Conservation (phyloP, 2,113 vertebrate genomes). For the Phalacrocorax aristotelis region DNA sequence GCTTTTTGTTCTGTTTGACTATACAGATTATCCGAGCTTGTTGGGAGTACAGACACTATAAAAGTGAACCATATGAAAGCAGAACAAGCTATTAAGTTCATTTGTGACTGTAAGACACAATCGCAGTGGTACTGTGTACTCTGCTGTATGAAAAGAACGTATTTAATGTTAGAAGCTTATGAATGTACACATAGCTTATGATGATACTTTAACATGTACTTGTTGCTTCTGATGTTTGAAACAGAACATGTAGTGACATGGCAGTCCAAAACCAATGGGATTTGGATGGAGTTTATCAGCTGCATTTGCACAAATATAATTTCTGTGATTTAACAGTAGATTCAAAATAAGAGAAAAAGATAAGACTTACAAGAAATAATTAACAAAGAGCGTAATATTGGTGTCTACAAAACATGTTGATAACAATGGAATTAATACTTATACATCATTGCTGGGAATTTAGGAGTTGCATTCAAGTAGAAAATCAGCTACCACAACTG, state of each 20-base stretch:
- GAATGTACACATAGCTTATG: background rate
- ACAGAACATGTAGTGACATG: background rate
- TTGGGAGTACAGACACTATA: background rate
- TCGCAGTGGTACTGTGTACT: background rate
- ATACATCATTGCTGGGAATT: background rate
- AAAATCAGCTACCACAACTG: background rate
- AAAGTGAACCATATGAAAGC: background rate
- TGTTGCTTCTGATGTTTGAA: background rate
- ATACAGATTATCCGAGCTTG: background rate
- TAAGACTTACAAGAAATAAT: background rate
- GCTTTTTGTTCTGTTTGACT: background rate
- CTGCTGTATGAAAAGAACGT: background rate
- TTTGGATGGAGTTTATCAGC: background rate
- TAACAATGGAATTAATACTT: background rate
- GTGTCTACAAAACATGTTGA: background rate
- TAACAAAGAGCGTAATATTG: background rate
- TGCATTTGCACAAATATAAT: background rate
- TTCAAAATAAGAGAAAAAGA: background rate
- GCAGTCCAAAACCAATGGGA: background rate
- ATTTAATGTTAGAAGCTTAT: background rate
- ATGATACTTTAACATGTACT: background rate
- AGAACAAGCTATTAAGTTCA: background rate
- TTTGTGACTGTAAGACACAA: background rate
- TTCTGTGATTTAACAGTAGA: background rate
- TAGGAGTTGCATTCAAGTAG: background rate